Conservation (phyloP, 2,888 invertebrate species). For the Syrista parreyssii region DNA sequence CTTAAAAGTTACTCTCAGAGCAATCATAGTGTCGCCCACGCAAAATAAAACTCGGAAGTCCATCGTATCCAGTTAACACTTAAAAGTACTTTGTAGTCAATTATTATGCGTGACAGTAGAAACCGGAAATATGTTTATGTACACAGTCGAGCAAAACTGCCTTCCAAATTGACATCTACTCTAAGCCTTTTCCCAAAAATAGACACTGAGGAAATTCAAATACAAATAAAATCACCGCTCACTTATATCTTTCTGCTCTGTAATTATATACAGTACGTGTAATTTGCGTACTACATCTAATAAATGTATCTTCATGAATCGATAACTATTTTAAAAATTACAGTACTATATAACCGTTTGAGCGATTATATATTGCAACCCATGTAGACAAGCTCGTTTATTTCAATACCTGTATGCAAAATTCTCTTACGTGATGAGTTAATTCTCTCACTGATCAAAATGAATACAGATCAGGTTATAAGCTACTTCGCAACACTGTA, state of each 20-base stretch:
- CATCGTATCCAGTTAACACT: neutral
- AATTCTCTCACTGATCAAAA: too few species aligned
- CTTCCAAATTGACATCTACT: too few species aligned
- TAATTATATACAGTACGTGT: neutral
- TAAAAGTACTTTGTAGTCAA: neutral
- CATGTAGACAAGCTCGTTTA: too few species aligned
- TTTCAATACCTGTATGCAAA: too few species aligned
- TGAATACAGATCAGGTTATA: too few species aligned
- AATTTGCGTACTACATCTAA: neutral
- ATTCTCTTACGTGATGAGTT: too few species aligned
- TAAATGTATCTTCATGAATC: neutral
- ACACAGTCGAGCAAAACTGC: neutral
- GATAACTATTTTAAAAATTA: neutral
- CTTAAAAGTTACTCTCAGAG: neutral
- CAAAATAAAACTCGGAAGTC: neutral
- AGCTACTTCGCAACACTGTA: too few species aligned
- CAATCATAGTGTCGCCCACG: neutral
- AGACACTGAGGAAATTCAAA: too few species aligned
- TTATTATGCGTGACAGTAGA: neutral
- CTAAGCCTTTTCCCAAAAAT: neutral
- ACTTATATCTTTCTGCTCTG: too few species aligned
- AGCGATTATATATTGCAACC: too few species aligned
- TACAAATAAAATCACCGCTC: too few species aligned
- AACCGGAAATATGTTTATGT: neutral
- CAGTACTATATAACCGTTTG: too few species aligned